Percentiles rank a stretch among this genome's conserved stretches.
Conservation (phyloP, 2,888 invertebrate species). For the Idaea aversata region DNA sequence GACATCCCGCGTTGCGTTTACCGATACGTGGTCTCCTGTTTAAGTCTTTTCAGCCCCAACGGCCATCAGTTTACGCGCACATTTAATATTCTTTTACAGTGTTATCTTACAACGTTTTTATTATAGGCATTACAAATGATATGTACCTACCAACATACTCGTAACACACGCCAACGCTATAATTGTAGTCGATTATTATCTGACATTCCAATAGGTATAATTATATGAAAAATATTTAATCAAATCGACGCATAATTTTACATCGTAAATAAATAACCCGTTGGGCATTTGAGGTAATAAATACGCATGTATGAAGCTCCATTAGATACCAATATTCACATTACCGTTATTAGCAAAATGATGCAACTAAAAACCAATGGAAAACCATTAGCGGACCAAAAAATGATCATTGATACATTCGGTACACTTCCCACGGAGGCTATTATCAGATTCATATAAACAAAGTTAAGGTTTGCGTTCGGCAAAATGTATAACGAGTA, state of each 20-base stretch:
- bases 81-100: background rate
- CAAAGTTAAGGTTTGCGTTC: constrained; percentile 37
- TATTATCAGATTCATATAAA: constrained; percentile 49
- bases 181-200: background rate
- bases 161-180: background rate
- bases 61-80: no score
- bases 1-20: no score
- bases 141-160: background rate
- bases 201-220: background rate
- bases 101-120: background rate
- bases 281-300: constrained; percentile 2
- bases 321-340: constrained; percentile 20
- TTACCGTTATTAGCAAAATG: constrained; percentile 35
- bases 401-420: constrained; percentile 62
- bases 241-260: background rate
- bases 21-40: no score
- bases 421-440: constrained; percentile 60
- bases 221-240: background rate
- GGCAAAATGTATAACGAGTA: constrained; percentile 26
- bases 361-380: constrained; percentile 53
- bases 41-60: no score
- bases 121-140: background rate
- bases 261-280: constrained; percentile 1
- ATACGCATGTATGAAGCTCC: constrained; percentile 15
- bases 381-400: constrained; percentile 57